Conservation (phyloP, 2,888 invertebrate species). For the Eumacrocentrus americanus region DNA sequence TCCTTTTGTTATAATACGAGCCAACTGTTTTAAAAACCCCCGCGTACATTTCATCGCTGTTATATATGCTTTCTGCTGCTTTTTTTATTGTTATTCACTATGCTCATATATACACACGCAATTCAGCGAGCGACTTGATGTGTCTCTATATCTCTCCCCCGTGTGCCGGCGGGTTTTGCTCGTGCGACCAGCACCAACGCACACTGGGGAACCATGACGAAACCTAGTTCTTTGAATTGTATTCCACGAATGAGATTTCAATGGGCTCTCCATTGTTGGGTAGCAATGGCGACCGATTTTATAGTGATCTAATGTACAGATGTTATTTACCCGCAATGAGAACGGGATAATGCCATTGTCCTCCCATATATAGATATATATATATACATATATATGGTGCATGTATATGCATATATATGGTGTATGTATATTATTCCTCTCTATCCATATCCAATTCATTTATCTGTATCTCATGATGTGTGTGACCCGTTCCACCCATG, state of each 20-base stretch:
- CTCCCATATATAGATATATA: slow-evolving; percentile 32
- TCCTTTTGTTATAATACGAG: slow-evolving; percentile 56
- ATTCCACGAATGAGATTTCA: slow-evolving; percentile 53
- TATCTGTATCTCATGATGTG: slow-evolving; percentile 1
- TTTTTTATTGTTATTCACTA: slow-evolving; percentile 30
- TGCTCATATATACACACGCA: slow-evolving; percentile 4
- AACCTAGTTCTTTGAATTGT: slow-evolving; percentile 54
- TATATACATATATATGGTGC: slow-evolving; percentile 49
- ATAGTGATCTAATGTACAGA: slow-evolving; percentile 61
- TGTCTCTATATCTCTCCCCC: slow-evolving; percentile 25
- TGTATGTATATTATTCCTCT: not conserved
- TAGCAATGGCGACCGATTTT: slow-evolving; percentile 54
- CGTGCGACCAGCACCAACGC: slow-evolving; percentile 1
- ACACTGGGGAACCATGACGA: slow-evolving; percentile 31
- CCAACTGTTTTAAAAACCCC: slow-evolving; percentile 51
- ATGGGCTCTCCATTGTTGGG: slow-evolving; percentile 52
- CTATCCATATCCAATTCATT: not conserved
- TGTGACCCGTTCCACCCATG: not conserved
- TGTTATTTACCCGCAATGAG: slow-evolving; percentile 59
- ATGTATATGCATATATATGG: not conserved
- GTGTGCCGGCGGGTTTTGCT: not conserved
- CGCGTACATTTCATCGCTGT: slow-evolving; percentile 32
- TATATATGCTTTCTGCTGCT: slow-evolving; percentile 29
- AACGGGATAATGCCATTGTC: slow-evolving; percentile 55
- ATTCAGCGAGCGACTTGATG: slow-evolving; percentile 28